phyloP scores from a whole-genome alignment of 2,888 invertebrate species.

The Catocala fraxini region DNA sequence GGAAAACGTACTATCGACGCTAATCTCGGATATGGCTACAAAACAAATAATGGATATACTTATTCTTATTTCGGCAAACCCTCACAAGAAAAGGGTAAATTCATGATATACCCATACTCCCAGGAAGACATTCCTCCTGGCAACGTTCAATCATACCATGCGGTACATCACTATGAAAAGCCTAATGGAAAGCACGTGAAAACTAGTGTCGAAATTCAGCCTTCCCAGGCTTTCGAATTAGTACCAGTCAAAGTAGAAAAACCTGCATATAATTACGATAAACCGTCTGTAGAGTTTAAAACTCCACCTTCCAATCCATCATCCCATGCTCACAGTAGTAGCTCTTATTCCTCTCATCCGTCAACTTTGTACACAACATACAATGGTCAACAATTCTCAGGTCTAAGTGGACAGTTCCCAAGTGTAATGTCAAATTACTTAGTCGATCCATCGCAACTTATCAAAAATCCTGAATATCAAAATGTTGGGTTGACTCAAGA shows the following conservation, averaged over 20 bases:
- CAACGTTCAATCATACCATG: constrained; percentile 39
- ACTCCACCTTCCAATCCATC: constrained; percentile 38
- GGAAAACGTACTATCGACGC: constrained; percentile 92
- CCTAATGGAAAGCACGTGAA: constrained; percentile 54
- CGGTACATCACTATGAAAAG: constrained; percentile 46
- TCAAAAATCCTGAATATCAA: constrained; percentile 82
- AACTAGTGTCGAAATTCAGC: constrained; percentile 86
- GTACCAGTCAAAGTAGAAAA: constrained; percentile 74
- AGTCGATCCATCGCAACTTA: constrained; percentile 77
- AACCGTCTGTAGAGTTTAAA: constrained; percentile 66
- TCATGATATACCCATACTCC: constrained; percentile 91
- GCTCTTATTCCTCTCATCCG: constrained; percentile 55
- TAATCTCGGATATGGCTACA: constrained; percentile 90
- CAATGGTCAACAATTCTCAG: constrained; percentile 79
- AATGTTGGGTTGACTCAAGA: constrained; percentile 82
- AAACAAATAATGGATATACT: constrained; percentile 84
- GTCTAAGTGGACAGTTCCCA: constrained; percentile 80
- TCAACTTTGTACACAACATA: constrained; percentile 82
- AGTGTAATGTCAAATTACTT: constrained; percentile 82
- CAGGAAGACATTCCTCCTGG: constrained; percentile 88
- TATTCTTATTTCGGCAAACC: constrained; percentile 84
- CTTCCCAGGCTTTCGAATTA: constrained; percentile 87
- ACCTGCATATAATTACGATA: constrained; percentile 70
- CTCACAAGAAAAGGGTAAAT: constrained; percentile 83
- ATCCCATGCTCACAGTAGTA: constrained; percentile 38